A percentile compares a stretch with the other conserved stretches of the same genome.
phyloP scores from a whole-genome alignment of 2,113 vertebrate species.

The Cryptotis parvus region DNA sequence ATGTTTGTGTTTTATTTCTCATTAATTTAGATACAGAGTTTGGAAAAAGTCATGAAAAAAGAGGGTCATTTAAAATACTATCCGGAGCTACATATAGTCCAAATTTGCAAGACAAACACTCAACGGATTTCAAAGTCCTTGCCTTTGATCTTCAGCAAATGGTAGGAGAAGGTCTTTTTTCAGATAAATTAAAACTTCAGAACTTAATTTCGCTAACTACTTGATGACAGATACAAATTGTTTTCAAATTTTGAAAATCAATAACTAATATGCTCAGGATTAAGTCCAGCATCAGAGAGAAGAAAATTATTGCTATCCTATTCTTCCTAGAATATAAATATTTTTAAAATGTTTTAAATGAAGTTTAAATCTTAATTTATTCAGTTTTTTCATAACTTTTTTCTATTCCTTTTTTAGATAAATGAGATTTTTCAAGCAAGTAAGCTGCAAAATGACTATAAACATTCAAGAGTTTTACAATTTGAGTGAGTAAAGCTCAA shows the following conservation, averaged over 20 bases:
- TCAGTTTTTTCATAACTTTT: background rate
- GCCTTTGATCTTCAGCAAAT: constrained; percentile 88
- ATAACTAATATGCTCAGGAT: background rate
- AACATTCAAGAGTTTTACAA: constrained; percentile 81
- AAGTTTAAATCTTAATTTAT: constrained; percentile 43
- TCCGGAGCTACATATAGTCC: constrained; percentile 84
- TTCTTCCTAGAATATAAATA: background rate
- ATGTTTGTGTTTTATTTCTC: constrained; percentile 47
- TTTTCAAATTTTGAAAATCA: constrained; percentile 2
- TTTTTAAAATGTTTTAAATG: background rate
- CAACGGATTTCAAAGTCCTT: constrained; percentile 88
- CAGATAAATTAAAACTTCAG: constrained; percentile 17
- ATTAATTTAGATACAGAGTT: constrained; percentile 60
- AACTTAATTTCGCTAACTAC: constrained; percentile 21
- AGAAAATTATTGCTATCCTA: background rate
- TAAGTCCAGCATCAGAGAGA: background rate
- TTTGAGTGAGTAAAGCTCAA: constrained; percentile 84
- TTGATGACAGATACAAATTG: background rate
- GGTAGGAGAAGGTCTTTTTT: constrained; percentile 82
- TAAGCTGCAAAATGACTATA: constrained; percentile 82
- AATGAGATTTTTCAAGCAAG: constrained; percentile 85
- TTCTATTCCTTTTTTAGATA: constrained; percentile 78
- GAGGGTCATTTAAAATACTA: constrained; percentile 84
- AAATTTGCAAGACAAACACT: constrained; percentile 84
- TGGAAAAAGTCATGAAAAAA: constrained; percentile 60